phyloP scores from a whole-genome alignment of 2,888 invertebrate species.

The Plemyria rubiginata region DNA sequence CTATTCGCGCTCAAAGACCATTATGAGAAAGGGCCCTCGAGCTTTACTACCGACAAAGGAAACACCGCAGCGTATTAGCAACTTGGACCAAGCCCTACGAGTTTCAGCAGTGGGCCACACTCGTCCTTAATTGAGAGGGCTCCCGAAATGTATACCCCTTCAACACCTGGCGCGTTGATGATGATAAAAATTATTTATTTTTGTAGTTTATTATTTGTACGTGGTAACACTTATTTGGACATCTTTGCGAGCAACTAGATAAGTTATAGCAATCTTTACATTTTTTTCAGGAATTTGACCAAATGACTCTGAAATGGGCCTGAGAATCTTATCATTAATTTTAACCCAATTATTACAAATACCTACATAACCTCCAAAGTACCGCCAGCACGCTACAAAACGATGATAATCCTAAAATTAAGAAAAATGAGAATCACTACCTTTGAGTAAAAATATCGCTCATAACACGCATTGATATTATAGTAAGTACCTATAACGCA shows the following conservation, averaged over 20 bases:
- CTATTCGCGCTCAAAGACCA: too few relatives aligned
- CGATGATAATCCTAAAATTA: conserved; percentile 26
- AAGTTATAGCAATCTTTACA: too few relatives aligned
- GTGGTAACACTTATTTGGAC: neutral
- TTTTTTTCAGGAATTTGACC: too few relatives aligned
- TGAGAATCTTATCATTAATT: too few relatives aligned
- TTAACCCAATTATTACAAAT: too few relatives aligned
- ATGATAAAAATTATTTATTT: neutral
- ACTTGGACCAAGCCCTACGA: conserved; percentile 15
- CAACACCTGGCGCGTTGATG: conserved; percentile 13
- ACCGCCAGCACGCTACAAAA: neutral
- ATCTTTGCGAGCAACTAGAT: too few relatives aligned
- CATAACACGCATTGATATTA: conserved; percentile 53
- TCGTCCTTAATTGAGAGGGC: conserved; percentile 25
- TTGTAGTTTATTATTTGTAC: neutral
- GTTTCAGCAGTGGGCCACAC: conserved; percentile 15
- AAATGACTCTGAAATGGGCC: too few relatives aligned
- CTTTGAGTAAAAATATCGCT: conserved; percentile 48
- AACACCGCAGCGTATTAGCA: neutral
- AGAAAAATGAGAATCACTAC: conserved; percentile 43
- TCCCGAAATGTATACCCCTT: conserved; percentile 26
- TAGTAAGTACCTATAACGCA: conserved; percentile 26
- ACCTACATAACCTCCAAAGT: neutral
- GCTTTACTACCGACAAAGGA: neutral
- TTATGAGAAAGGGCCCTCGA: too few relatives aligned